Percentiles rank a stretch among this genome's conserved stretches.
These are phyloP conservation scores for Proterorhinus semilunaris DNA, from an alignment of 2,113 vertebrate species.

Conservation along the genomic window DNA sequence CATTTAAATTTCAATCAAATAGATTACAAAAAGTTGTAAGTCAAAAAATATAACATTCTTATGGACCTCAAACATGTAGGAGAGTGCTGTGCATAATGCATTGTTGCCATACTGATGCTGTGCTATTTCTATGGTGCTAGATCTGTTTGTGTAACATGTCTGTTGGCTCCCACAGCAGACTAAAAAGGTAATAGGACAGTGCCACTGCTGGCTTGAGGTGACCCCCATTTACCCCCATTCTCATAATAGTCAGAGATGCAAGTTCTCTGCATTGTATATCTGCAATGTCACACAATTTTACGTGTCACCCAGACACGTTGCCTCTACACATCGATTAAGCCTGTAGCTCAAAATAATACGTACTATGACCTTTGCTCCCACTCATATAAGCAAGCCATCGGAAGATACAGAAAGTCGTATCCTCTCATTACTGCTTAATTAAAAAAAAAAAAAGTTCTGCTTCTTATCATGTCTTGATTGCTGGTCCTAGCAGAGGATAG, in stretches of 20 bases:
- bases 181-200: slow-evolving; percentile 28
- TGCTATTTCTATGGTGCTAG: slow-evolving; percentile 7
- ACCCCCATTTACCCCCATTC: slow-evolving; percentile 7
- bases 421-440: not conserved
- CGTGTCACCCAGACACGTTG: slow-evolving; percentile 4
- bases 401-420: not conserved
- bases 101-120: not conserved
- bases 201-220: slow-evolving; percentile 8
- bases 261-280: slow-evolving; percentile 17
- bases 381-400: not conserved
- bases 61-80: not conserved
- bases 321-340: not conserved
- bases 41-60: not conserved
- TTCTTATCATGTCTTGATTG: not conserved
- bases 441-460: not conserved
- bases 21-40: not conserved
- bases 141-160: slow-evolving; percentile 19
- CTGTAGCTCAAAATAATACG: not conserved
- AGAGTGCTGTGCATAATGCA: not conserved
- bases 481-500: not conserved
- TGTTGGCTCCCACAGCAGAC: slow-evolving; percentile 22
- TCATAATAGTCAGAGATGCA: slow-evolving; percentile 7
- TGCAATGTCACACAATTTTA: slow-evolving; percentile 28
- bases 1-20: not conserved
- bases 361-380: not conserved